phyloP scores from a whole-genome alignment of 2,888 invertebrate species.

The Drosophila longiperda region DNA sequence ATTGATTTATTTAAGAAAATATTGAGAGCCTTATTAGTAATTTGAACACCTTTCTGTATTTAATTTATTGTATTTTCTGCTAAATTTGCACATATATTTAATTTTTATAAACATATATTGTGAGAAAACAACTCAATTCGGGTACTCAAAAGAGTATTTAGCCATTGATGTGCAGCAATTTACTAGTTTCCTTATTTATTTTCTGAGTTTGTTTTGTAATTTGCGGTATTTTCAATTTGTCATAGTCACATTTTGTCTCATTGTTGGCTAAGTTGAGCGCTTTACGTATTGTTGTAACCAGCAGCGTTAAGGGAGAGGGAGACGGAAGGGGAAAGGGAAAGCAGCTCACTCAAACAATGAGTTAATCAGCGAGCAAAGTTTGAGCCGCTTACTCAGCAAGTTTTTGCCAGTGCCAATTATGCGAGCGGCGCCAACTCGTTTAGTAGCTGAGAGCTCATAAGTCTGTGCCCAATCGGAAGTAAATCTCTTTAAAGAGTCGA shows the following conservation, averaged over 20 bases:
- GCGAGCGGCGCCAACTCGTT: conserved; percentile 15
- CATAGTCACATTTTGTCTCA: conserved; percentile 30
- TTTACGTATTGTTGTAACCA: conserved; percentile 34
- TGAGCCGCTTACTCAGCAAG: conserved; percentile 27
- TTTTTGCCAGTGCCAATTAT: conserved; percentile 21
- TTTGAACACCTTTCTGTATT: not conserved
- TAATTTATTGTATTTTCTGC: not conserved
- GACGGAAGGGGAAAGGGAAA: not conserved
- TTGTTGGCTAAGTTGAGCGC: conserved; percentile 38
- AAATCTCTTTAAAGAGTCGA: conserved; percentile 15
- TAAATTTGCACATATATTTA: not conserved
- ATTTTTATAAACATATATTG: not conserved
- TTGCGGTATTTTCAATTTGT: conserved; percentile 39
- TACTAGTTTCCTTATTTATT: not conserved
- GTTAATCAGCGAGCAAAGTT: conserved; percentile 8
- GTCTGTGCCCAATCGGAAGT: conserved; percentile 27
- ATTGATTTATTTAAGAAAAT: not conserved
- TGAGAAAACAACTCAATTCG: no score
- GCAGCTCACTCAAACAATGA: conserved; percentile 7
- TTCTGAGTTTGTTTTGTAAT: conserved; percentile 16
- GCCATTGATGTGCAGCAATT: not conserved
- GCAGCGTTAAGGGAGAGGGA: conserved; percentile 25
- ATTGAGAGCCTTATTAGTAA: not conserved
- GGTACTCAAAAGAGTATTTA: conserved; percentile 23
- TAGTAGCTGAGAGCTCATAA: conserved; percentile 32